These are phyloP conservation scores for Telmatochromis sp. DNA, from an alignment of 2,113 vertebrate genomes.

Conservation along the genomic window DNA sequence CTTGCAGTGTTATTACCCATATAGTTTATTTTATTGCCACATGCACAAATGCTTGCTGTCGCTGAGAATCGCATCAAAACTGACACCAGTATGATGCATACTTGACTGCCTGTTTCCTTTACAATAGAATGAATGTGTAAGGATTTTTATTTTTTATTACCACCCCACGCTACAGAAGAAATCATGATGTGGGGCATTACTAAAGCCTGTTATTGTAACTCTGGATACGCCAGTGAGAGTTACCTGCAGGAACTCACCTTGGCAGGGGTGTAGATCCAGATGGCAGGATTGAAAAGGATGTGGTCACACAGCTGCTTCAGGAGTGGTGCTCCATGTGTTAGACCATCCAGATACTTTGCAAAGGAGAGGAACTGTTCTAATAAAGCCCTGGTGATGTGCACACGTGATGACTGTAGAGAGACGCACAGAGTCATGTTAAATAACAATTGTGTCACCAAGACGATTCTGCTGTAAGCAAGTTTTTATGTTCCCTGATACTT, in stretches of 20 bases:
- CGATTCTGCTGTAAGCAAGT: not conserved
- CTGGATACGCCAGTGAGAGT: not conserved
- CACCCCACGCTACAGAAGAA: not conserved
- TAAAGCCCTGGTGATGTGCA: constrained; percentile 92
- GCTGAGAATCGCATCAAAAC: not conserved
- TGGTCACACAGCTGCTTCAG: constrained; percentile 98
- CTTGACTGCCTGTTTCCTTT: not conserved
- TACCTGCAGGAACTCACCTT: constrained; percentile 74
- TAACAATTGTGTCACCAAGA: not conserved
- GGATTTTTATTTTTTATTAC: not conserved
- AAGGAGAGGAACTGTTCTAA: constrained; percentile 96
- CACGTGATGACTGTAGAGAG: constrained; percentile 82
- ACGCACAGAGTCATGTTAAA: not conserved
- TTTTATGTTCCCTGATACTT: not conserved
- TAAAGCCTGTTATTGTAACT: not conserved
- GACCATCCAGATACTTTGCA: constrained; percentile 92
- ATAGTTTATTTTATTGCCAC: not conserved
- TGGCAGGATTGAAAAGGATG: constrained; percentile 95
- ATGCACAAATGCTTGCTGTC: not conserved
- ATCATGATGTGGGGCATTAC: not conserved
- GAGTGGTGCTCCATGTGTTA: constrained; percentile 90
- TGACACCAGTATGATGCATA: not conserved
- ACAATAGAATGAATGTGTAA: not conserved
- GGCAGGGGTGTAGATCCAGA: constrained; percentile 97
- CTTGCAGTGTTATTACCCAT: not conserved